A percentile compares a stretch with the other conserved stretches of the same genome.
These are phyloP conservation scores for Arctocebus calabarensis DNA, from an alignment of 2,797 vertebrate genomes.

Conservation along the genomic window DNA sequence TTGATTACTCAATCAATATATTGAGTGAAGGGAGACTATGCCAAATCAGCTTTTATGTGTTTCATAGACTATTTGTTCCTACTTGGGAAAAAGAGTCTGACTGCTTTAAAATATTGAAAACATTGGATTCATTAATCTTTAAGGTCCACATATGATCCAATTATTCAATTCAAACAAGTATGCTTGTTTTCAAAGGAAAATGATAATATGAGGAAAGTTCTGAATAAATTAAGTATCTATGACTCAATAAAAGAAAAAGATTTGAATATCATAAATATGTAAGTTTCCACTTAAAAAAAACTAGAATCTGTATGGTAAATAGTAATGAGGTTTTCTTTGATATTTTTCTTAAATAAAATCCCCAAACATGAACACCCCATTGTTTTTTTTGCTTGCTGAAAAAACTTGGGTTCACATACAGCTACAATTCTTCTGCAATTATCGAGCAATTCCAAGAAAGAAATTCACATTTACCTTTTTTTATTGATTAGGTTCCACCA, in stretches of 20 bases:
- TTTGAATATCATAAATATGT: conserved; percentile 15
- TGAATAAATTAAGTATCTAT: neutral
- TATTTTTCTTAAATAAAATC: conserved; percentile 1
- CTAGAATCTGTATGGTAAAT: conserved; percentile 19
- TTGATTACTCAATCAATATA: no score
- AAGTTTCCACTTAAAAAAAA: conserved; percentile 8
- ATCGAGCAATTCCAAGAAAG: neutral
- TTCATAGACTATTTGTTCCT: neutral
- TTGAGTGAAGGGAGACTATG: neutral
- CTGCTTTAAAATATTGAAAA: conserved; percentile 11
- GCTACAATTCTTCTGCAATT: neutral
- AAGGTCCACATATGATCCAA: neutral
- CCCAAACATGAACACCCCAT: neutral
- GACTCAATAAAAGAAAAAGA: neutral
- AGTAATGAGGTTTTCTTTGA: neutral
- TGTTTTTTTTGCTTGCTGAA: neutral
- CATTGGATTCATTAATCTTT: neutral
- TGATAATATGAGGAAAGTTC: neutral
- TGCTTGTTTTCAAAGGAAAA: conserved; percentile 15
- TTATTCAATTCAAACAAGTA: neutral
- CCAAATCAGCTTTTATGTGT: neutral
- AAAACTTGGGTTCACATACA: neutral
- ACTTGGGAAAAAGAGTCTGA: neutral
- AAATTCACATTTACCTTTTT: neutral
- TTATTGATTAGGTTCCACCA: neutral